Evolutionary conservation across 2,113 vertebrate genomes (phyloP).

Genomic region (Lycaon pictus): DNA sequence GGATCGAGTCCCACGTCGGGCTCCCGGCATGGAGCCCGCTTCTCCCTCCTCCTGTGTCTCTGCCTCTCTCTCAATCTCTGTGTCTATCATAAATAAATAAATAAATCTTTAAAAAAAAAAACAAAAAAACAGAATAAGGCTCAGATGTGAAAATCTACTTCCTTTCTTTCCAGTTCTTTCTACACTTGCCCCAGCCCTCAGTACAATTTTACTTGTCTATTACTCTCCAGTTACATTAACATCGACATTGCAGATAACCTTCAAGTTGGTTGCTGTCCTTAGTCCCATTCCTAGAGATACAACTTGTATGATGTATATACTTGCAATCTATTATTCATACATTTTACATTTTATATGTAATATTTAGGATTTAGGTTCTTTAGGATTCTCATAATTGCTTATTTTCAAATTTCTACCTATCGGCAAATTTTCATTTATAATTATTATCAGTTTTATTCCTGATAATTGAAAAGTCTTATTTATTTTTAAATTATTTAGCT

Average conservation of each 20-base stretch:
- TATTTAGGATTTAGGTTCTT: not conserved
- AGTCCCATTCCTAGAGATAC: not conserved
- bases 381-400: not conserved
- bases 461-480: not conserved
- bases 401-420: not conserved
- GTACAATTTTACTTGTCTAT: not conserved
- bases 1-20: too few relatives aligned
- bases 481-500: not conserved
- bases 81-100: too few relatives aligned
- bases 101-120: too few relatives aligned
- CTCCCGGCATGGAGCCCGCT: too few relatives aligned
- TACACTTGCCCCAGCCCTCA: not conserved
- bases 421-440: not conserved
- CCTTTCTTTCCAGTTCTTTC: not conserved
- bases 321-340: not conserved
- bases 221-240: not conserved
- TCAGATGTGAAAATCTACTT: not conserved
- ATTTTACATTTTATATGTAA: not conserved
- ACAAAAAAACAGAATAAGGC: not conserved
- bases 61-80: too few relatives aligned
- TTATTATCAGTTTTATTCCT: not conserved
- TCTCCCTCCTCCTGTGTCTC: too few relatives aligned
- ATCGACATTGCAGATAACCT: not conserved
- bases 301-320: not conserved
- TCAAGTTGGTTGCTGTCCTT: not conserved